Evolutionary conservation across 2,888 invertebrate genomes (phyloP).

Genomic region (Tachina grossa): DNA sequence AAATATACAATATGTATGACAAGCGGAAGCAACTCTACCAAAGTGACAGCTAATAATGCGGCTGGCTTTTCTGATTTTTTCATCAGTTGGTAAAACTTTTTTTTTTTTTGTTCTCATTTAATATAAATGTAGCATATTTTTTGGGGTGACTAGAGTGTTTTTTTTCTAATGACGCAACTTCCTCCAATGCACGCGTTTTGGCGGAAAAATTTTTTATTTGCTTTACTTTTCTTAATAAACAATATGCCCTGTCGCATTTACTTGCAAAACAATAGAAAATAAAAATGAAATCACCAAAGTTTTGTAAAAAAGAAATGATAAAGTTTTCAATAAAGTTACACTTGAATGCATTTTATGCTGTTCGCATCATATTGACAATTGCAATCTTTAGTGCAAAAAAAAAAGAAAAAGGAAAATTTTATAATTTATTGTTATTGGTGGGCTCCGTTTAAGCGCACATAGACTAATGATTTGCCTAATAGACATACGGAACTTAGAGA

Average conservation of each 20-base stretch:
- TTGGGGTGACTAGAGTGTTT: constrained; percentile 44
- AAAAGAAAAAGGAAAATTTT: constrained; percentile 1
- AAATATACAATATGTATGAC: constrained; percentile 47
- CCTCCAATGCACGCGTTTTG: constrained; percentile 78
- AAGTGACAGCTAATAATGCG: constrained; percentile 71
- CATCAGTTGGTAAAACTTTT: background rate
- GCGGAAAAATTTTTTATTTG: constrained; percentile 60
- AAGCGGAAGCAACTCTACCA: constrained; percentile 58
- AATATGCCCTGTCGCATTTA: constrained; percentile 32
- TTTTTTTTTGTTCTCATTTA: constrained; percentile 2
- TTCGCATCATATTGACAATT: constrained; percentile 74
- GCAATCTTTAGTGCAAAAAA: constrained; percentile 32
- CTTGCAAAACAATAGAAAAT: constrained; percentile 26
- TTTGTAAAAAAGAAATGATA: constrained; percentile 31
- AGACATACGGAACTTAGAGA: constrained; percentile 16
- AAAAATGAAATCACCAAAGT: constrained; percentile 9
- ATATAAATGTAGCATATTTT: constrained; percentile 6
- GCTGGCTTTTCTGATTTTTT: constrained; percentile 43
- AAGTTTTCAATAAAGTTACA: constrained; percentile 75
- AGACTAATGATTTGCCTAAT: constrained; percentile 22
- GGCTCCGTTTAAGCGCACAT: constrained; percentile 46
- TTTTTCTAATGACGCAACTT: constrained; percentile 76
- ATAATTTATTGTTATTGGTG: constrained; percentile 54
- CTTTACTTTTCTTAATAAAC: constrained; percentile 57
- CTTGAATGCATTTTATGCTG: constrained; percentile 79